A percentile compares a stretch with the other conserved stretches of the same genome.
These are phyloP conservation scores for Pristiophorus japonicus DNA, from an alignment of 2,113 vertebrate species.

Conservation along the genomic window DNA sequence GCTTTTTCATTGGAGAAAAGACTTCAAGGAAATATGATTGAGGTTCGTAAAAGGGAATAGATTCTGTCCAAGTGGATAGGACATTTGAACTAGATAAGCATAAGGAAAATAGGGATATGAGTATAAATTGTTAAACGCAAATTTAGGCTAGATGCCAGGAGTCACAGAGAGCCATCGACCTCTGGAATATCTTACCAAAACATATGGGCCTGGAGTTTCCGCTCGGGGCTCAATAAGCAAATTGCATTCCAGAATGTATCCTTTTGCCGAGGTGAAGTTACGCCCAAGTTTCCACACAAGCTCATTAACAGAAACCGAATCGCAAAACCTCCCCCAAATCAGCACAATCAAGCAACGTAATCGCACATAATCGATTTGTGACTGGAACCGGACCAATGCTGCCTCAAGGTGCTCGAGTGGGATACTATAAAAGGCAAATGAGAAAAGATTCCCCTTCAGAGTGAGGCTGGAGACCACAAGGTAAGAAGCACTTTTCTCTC, in stretches of 20 bases:
- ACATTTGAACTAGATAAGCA: not conserved
- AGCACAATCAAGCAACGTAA: not conserved
- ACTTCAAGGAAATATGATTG: not conserved
- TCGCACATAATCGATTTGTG: not conserved
- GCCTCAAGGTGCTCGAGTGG: not conserved
- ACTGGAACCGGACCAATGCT: not conserved
- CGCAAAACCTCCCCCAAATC: not conserved
- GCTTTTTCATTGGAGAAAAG: too few relatives aligned
- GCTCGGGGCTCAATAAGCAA: not conserved
- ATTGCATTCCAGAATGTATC: not conserved
- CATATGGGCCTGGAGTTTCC: not conserved
- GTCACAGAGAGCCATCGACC: too few relatives aligned
- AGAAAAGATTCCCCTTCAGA: not conserved
- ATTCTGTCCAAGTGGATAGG: not conserved
- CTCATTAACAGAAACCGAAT: not conserved
- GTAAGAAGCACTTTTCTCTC: not conserved
- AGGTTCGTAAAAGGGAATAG: not conserved
- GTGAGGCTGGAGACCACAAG: not conserved
- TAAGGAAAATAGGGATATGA: too few relatives aligned
- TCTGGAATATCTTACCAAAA: too few relatives aligned
- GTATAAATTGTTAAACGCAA: too few relatives aligned
- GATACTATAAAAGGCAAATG: not conserved
- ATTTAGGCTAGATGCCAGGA: too few relatives aligned
- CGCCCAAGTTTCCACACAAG: not conserved
- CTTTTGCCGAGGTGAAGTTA: not conserved